Conservation (phyloP, 2,797 vertebrate genomes). For the Lagocephalus sceleratus region DNA sequence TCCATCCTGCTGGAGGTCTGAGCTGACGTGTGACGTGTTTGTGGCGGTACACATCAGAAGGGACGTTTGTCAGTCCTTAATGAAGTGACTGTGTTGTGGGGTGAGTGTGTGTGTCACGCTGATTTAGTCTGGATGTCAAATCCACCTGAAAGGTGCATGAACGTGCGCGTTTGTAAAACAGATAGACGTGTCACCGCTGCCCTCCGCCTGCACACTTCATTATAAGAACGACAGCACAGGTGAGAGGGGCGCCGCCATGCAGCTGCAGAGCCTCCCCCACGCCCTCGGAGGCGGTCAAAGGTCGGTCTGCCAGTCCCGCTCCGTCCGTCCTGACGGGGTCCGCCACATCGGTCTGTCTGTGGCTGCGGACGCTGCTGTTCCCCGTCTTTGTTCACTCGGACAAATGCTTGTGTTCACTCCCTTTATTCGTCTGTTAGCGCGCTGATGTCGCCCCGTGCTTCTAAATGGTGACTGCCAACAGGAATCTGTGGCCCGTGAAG, state of each 20-base stretch:
- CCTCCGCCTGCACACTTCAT: conserved; percentile 28
- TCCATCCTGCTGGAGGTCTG: too few species aligned
- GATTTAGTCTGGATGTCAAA: not conserved
- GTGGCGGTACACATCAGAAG: too few species aligned
- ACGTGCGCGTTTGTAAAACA: not conserved
- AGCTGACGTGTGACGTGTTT: too few species aligned
- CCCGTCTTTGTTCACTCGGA: too few species aligned
- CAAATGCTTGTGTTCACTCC: too few species aligned
- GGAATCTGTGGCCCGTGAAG: conserved; percentile 25
- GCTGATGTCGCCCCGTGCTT: not conserved
- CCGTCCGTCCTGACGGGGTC: not conserved
- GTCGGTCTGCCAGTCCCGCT: conserved; percentile 5
- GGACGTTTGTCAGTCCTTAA: too few species aligned
- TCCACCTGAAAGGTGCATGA: not conserved
- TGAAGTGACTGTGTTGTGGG: too few species aligned
- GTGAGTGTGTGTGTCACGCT: too few species aligned
- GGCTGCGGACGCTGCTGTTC: not conserved
- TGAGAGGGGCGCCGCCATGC: conserved; percentile 44
- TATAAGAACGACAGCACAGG: conserved; percentile 53
- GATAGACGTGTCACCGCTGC: conserved; percentile 14
- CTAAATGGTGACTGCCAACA: not conserved
- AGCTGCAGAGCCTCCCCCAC: conserved; percentile 37
- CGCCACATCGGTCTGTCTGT: too few species aligned
- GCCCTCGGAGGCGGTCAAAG: conserved; percentile 19
- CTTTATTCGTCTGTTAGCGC: too few species aligned